Percentiles rank a stretch among this genome's conserved stretches.
Evolutionary conservation across 2,888 invertebrate genomes (phyloP).

Genomic region (Tetragnatha montana): DNA sequence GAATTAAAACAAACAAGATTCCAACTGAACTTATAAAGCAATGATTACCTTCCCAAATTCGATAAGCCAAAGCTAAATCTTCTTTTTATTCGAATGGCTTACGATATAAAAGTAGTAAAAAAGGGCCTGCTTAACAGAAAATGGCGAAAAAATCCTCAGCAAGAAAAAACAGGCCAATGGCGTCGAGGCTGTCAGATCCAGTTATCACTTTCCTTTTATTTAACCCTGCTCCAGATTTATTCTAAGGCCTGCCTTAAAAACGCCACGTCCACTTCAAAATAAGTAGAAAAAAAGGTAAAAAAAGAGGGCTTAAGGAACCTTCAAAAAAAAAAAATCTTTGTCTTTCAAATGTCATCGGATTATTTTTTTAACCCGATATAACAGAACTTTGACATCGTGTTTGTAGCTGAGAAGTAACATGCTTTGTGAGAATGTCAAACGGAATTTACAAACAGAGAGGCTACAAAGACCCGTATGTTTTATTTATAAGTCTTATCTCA

Average conservation of each 20-base stretch:
- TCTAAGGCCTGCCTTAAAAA: not conserved
- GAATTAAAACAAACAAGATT: too few species aligned
- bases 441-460: conserved; percentile 27
- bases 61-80: too few species aligned
- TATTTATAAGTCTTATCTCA: conserved; percentile 29
- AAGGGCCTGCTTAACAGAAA: not conserved
- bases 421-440: conserved; percentile 39
- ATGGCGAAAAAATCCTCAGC: not conserved
- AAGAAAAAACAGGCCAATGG: conserved; percentile 21
- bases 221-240: conserved; percentile 34
- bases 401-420: conserved; percentile 24
- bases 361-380: conserved; percentile 31
- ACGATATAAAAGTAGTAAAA: not conserved
- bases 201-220: conserved; percentile 41
- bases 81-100: not conserved
- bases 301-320: not conserved
- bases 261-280: conserved; percentile 9
- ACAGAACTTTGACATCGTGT: conserved; percentile 31
- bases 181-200: conserved; percentile 38
- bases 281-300: conserved; percentile 8
- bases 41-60: too few species aligned
- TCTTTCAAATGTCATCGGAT: conserved; percentile 51
- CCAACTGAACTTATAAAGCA: too few species aligned
- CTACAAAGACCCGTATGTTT: conserved; percentile 7
- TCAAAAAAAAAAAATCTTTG: conserved; percentile 30